Evolutionary conservation across 2,888 invertebrate genomes (phyloP), one percentile per base, ranked within the genome.

Genomic region (Coenonympha glycerion): DNA sequence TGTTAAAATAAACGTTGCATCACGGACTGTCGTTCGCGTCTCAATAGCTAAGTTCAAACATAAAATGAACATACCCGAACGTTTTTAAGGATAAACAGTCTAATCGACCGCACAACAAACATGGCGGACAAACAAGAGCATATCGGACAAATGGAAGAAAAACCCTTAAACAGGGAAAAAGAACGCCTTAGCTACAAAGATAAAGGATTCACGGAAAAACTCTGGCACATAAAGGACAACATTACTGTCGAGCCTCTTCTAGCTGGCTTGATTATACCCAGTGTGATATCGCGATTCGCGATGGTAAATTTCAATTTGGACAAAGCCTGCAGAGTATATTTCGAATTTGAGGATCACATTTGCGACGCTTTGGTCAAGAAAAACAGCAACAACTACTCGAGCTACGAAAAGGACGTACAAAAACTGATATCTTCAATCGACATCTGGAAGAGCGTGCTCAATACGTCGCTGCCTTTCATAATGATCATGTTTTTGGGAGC

Each of bases 221-320:
- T 82, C 46, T 57, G 54, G 9, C 67, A 78, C 41, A 69, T 85
- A 9, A 76, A 59, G 60, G 71, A 75, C 2, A 91, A 92, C 66
- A 91, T 92, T 53, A 92, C 92, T 0, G 92, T 93, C 2, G 93
- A 93, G 68, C 93, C 92, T 0, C 87, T 92, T 80, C 71, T 93
- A 19, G 92, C 92, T 0, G 91, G 91, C 37, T 90, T 92, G 65
- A 92, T 93, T 9, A 89, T 91, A 72, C 91, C 91, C 13, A 90
- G 90, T 69, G 86, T 90, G 0, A 79, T 90, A 49, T 92, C 94
- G 1, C 90, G 91, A 49, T 82, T 95, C 61, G 93, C 94, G 11
- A 93, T 86, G 86, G 63, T 68, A 11, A 86, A 86, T 66, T 71
- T 86, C 3, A 86, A 86, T 65, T 65, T 86, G 56, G 86, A 86